Evolutionary conservation across 2,888 invertebrate genomes (phyloP), one percentile per base, ranked within the genome.

Genomic region (Ichneumon xanthorius): DNA sequence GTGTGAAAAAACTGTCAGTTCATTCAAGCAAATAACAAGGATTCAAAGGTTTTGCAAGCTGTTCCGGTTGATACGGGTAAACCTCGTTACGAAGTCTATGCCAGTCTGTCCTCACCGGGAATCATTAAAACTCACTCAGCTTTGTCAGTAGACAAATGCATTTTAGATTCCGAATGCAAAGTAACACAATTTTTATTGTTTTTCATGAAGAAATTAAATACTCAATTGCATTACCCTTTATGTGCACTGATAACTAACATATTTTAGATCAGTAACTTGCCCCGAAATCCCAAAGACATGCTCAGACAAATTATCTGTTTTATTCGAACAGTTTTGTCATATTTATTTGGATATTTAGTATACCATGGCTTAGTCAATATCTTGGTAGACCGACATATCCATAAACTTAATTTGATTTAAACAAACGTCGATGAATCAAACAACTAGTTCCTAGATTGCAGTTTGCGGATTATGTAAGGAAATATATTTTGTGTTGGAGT

Each of bases 41-140:
- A 96, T 95, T 73, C 91, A 94, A 40, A 90, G 95, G 70, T 93
- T 95, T 9, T 94, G 97, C 61, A 95, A 96, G 86, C 58, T 33
- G 19, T 84, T 55, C 77, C 77, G 48, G 48, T 82, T 40, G 92
- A 94, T 71, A 95, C 96, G 9, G 95, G 95, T 6, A 94, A 94
- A 73, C 95, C 96, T 0, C 96, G 95, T 0, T 96, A 96, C 88
- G 95, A 96, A 87, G 90, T 93, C 14, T 89, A 96, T 1, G 90
- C 90, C 0, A 88, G 94, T 82, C 88, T 93, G 53, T 88, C 92
- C 5, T 94, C 95, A 1, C 95, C 94, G 6, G 93, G 96, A 73
- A 95, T 95, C 87, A 94, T 96, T 68, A 96, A 97, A 93, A 96
- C 97, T 0, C 97, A 97, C 92, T 94, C 97, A 73, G 97, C 97